These are phyloP conservation scores for Actenoides lindsayi DNA, from an alignment of 2,113 vertebrate genomes.

Conservation along the genomic window DNA sequence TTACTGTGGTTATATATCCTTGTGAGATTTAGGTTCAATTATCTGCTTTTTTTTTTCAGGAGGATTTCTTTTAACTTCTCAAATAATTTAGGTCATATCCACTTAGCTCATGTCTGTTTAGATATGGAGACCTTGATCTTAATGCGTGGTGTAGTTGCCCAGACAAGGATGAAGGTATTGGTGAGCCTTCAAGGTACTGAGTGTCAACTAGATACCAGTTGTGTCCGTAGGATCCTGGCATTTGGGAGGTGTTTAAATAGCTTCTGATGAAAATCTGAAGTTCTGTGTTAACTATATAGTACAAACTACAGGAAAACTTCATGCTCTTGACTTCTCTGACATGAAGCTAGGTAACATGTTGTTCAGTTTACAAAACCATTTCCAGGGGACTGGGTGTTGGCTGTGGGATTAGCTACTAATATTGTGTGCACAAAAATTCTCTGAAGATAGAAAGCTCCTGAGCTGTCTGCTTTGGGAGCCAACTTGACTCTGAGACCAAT, in stretches of 20 bases:
- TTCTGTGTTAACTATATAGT: background rate
- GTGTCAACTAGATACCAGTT: background rate
- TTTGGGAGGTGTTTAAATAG: background rate
- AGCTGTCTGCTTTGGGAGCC: background rate
- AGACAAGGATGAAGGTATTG: background rate
- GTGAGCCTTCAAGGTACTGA: background rate
- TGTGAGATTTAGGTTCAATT: background rate
- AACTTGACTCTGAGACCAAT: background rate
- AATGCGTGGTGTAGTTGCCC: background rate
- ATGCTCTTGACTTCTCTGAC: background rate
- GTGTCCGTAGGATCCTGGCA: background rate
- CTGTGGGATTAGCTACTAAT: background rate
- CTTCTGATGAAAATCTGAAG: background rate
- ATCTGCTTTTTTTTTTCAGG: background rate
- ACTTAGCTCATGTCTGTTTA: background rate
- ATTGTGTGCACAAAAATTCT: background rate
- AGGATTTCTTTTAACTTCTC: background rate
- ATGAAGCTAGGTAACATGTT: accelerated
- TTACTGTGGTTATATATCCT: background rate
- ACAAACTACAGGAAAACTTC: background rate
- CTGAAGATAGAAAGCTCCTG: background rate
- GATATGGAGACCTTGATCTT: background rate
- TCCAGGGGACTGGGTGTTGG: background rate
- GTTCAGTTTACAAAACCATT: background rate
- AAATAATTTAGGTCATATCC: background rate